Base-by-base conservation (phyloP, 53 echinoderm and acorn worm species). In the Henricia sp. region DNA sequence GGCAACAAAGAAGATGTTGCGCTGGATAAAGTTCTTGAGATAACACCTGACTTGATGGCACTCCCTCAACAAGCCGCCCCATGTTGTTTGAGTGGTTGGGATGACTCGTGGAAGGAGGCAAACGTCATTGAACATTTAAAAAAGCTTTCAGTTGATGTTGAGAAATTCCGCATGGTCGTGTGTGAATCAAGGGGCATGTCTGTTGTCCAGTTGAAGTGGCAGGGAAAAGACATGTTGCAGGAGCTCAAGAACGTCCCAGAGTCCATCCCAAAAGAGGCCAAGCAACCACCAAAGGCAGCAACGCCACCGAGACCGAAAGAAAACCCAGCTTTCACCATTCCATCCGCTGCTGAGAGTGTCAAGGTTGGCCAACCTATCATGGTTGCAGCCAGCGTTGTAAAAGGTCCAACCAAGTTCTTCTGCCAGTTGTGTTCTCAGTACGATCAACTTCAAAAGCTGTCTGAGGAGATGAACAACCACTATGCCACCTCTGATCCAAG, bases 11-110 rank as follows among this genome's bases (percentile, higher is more conserved):
- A 95, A 50, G 84, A 90, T 23, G 89, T 99, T 14, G 53, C 86
- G 3, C 35, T 92, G 33, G 58, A 35, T 19, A 82, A 86, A 35
- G 69, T 99, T 51, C 86, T 87, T 52, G 82, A 84, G 63, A 94
- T 99, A 35, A 84, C 72, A 11, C 66, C 90, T 19, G 86, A 88
- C 17, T 60, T 99, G 21, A 82, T 89, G 83, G 70, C 77, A 24
- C 88, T 95, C 12, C 94, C 99, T 27, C 87, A 84, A 27, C 89
- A 95, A 30, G 94, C 92, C 3, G 93, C 94, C 6, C 86, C 92
- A 68, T 95, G 99, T 34, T 85, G 68, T 68, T 72, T 99, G 60
- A 83, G 80, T 36, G 95, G 89, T 58, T 86, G 86, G 86, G 87
- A 90, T 24, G 51, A 41, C 14, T 85, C 85, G 3, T 77, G 87